Conservation (phyloP, 2,797 vertebrate genomes). For the Clarias fuscus region DNA sequence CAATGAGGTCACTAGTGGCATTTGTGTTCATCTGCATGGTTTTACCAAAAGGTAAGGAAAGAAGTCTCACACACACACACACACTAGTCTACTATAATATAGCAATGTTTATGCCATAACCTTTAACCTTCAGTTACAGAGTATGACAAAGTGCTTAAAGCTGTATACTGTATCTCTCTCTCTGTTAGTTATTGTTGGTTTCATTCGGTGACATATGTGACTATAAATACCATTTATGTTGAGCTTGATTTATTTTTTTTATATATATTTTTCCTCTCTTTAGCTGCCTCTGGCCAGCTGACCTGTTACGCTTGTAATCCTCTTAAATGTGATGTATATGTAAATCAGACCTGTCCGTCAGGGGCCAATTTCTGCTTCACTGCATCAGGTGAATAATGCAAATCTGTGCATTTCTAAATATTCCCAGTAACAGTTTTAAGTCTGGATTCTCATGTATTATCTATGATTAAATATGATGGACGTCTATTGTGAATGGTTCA, state of each 20-base stretch:
- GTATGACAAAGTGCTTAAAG: too few relatives aligned
- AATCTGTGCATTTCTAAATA: too few relatives aligned
- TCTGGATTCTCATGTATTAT: background rate
- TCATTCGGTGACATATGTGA: too few relatives aligned
- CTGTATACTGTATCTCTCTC: too few relatives aligned
- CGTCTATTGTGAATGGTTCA: too few relatives aligned
- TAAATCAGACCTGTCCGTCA: accelerated
- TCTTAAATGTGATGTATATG: accelerated
- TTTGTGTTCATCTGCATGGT: constrained; percentile 6
- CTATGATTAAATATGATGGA: background rate
- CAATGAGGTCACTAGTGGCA: background rate
- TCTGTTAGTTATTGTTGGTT: too few relatives aligned
- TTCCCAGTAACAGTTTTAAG: too few relatives aligned
- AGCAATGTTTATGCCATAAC: too few relatives aligned
- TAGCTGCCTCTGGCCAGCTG: background rate
- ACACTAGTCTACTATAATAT: too few relatives aligned
- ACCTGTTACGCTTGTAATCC: background rate
- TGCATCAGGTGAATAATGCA: background rate
- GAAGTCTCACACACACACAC: background rate
- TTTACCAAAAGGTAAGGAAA: constrained; percentile 12
- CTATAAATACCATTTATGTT: background rate
- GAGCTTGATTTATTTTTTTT: too few relatives aligned
- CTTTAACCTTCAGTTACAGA: too few relatives aligned
- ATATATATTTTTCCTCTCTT: too few relatives aligned
- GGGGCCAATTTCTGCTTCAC: background rate